A percentile compares a stretch with the other conserved stretches of the same genome.
Evolutionary conservation across 2,888 invertebrate species (phyloP).

Genomic region (Synanthedon vespiformis): DNA sequence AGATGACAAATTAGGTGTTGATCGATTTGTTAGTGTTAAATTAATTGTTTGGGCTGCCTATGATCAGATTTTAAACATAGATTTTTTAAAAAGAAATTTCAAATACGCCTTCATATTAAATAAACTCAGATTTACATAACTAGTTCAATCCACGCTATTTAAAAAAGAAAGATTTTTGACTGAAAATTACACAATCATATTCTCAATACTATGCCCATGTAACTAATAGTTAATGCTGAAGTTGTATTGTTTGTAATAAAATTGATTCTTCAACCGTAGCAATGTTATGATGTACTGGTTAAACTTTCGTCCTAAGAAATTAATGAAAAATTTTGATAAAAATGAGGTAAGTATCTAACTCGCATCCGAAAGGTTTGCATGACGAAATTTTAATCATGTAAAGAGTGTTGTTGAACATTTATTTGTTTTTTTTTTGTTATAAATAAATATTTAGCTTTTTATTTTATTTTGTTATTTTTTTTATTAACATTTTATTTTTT

Average conservation of each 20-base stretch:
- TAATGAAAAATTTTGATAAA: neutral
- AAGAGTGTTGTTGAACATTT: conserved; percentile 12
- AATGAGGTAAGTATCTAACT: neutral
- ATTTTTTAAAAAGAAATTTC: no score
- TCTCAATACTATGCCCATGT: neutral
- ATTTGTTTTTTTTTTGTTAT: conserved; percentile 18
- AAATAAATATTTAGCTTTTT: conserved; percentile 43
- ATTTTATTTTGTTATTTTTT: conserved; percentile 30
- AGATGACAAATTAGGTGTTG: conserved; percentile 42
- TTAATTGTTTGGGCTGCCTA: neutral
- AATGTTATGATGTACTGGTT: conserved; percentile 4
- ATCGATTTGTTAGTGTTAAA: conserved; percentile 9
- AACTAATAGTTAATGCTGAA: conserved; percentile 1
- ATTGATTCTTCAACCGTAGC: neutral
- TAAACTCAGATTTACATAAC: neutral
- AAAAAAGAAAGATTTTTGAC: neutral
- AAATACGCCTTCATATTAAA: no score
- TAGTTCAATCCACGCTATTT: neutral
- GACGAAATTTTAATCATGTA: neutral
- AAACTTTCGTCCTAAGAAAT: conserved; percentile 19
- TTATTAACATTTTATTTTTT: conserved; percentile 65
- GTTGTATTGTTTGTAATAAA: conserved; percentile 6
- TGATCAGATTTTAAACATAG: no score
- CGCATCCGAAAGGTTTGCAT: conserved; percentile 2
- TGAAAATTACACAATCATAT: neutral